phyloP scores from a whole-genome alignment of 2,113 vertebrate species.

The Scytalopus superciliaris region DNA sequence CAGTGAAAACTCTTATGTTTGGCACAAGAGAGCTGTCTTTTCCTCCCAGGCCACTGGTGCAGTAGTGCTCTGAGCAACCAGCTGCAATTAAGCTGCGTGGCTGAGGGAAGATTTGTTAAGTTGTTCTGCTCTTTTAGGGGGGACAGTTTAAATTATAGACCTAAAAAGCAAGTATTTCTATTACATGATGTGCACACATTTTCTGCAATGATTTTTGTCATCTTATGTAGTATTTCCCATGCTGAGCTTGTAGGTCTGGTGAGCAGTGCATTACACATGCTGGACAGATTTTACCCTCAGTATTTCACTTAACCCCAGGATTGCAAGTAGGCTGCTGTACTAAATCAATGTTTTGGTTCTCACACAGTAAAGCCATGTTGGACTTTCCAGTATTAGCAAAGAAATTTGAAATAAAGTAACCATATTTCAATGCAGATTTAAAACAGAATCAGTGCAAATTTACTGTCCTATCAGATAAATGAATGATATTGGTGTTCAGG shows the following conservation, averaged over 20 bases:
- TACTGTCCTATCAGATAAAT: not conserved
- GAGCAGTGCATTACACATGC: not conserved
- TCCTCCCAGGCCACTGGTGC: not conserved
- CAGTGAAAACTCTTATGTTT: not conserved
- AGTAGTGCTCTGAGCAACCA: accelerated
- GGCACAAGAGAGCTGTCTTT: not conserved
- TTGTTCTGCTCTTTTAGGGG: not conserved
- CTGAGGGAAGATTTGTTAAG: not conserved
- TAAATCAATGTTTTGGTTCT: constrained; percentile 47
- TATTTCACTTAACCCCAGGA: constrained; percentile 18
- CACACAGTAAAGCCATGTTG: not conserved
- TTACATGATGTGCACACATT: not conserved
- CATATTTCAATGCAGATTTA: not conserved
- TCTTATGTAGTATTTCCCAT: not conserved
- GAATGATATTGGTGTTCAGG: not conserved
- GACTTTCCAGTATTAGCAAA: constrained; percentile 21
- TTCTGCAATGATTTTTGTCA: not conserved
- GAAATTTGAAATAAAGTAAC: constrained; percentile 32
- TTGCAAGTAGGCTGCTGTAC: constrained; percentile 3
- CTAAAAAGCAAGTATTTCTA: not conserved
- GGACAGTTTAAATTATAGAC: not conserved
- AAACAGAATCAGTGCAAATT: not conserved
- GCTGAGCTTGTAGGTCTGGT: not conserved
- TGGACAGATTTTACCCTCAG: not conserved
- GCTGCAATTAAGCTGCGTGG: not conserved